Percentiles rank a stretch among this genome's conserved stretches.
Evolutionary conservation across 2,113 vertebrate genomes (phyloP).

Genomic region (Cyanoderma ruficeps): DNA sequence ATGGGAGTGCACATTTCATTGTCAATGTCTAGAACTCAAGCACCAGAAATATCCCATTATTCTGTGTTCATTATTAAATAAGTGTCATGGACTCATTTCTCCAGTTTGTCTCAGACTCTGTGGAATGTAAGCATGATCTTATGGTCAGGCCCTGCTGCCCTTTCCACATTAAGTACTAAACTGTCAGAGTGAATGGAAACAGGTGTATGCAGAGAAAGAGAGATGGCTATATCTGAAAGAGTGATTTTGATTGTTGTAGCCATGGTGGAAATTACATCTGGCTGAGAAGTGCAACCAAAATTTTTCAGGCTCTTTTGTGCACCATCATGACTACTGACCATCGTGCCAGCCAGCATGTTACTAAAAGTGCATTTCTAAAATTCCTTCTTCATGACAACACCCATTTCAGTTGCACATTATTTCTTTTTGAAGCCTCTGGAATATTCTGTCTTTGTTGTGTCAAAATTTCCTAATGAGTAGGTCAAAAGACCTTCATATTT

Average conservation of each 20-base stretch:
- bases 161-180: constrained; percentile 56
- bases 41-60: neutral
- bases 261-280: neutral
- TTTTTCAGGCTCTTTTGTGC: neutral
- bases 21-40: neutral
- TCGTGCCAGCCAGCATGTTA: neutral
- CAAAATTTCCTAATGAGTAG: neutral
- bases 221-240: constrained; percentile 13
- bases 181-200: constrained; percentile 62
- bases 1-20: neutral
- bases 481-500: neutral
- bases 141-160: constrained; percentile 38
- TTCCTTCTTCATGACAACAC: neutral
- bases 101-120: neutral
- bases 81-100: neutral
- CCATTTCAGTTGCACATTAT: neutral
- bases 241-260: neutral
- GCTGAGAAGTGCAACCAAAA: neutral
- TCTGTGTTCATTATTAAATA: neutral
- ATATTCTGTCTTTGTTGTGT: neutral
- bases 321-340: neutral
- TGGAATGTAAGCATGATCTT: constrained; percentile 55
- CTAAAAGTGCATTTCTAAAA: neutral
- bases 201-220: constrained; percentile 46
- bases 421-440: neutral